Evolutionary conservation across 2,888 invertebrate species (phyloP).

Genomic region (Eretmocerus hayati): DNA sequence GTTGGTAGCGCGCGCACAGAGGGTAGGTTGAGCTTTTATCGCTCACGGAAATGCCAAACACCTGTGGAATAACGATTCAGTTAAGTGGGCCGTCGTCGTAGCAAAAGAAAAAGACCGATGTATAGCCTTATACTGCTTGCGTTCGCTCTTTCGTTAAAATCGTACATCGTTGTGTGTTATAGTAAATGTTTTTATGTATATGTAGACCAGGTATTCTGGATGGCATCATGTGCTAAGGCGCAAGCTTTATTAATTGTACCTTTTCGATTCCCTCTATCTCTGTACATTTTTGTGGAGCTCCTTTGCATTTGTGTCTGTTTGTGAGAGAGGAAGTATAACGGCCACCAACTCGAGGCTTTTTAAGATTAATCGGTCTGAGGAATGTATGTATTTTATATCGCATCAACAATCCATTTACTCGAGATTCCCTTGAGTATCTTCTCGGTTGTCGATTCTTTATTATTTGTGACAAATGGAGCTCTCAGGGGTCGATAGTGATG

Average conservation of each 20-base stretch:
- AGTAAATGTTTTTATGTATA: too few relatives aligned
- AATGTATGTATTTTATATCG: too few relatives aligned
- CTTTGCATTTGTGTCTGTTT: too few relatives aligned
- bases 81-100: slow-evolving; percentile 41
- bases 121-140: slow-evolving; percentile 22
- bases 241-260: slow-evolving; percentile 20
- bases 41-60: slow-evolving; percentile 47
- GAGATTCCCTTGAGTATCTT: too few relatives aligned
- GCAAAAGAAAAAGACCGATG: slow-evolving; percentile 40
- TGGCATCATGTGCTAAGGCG: slow-evolving; percentile 23
- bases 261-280: neutral
- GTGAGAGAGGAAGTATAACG: too few relatives aligned
- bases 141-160: slow-evolving; percentile 15
- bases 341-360: too few relatives aligned
- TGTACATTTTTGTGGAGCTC: slow-evolving; percentile 20
- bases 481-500: too few relatives aligned
- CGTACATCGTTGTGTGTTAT: slow-evolving; percentile 18
- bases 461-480: too few relatives aligned
- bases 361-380: too few relatives aligned
- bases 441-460: too few relatives aligned
- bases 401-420: too few relatives aligned
- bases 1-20: slow-evolving; percentile 35
- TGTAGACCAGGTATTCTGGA: slow-evolving; percentile 1
- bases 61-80: slow-evolving; percentile 46
- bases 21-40: slow-evolving; percentile 35